Evolutionary conservation across 53 echinoderm and acorn worm genomes (phyloP).

Genomic region (Crossaster papposus): DNA sequence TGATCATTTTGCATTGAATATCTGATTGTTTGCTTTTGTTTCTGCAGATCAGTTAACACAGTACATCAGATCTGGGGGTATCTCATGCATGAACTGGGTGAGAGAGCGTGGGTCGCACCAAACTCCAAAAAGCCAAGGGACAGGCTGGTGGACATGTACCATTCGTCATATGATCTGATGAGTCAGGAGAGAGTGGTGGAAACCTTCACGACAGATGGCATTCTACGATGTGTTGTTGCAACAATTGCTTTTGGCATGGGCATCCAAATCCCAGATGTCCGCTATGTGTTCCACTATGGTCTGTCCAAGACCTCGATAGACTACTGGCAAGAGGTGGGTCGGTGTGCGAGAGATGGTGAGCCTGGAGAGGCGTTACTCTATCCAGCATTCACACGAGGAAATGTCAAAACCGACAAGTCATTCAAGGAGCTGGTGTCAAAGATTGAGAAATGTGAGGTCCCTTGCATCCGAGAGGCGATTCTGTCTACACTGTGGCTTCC

Average conservation of each 20-base stretch:
- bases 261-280: neutral
- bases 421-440: neutral
- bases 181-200: constrained; percentile 13
- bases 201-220: neutral
- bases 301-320: neutral
- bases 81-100: too few relatives aligned
- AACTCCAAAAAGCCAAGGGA: too few relatives aligned
- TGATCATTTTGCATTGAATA: too few relatives aligned
- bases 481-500: neutral
- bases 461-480: neutral
- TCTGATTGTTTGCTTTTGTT: too few relatives aligned
- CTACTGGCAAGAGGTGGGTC: constrained; percentile 12
- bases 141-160: constrained; percentile 24
- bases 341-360: neutral
- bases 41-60: too few relatives aligned
- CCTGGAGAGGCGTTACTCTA: neutral
- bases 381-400: neutral
- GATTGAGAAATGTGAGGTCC: neutral
- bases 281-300: constrained; percentile 5
- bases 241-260: constrained; percentile 18
- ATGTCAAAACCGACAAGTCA: neutral
- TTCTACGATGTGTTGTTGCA: neutral
- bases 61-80: too few relatives aligned
- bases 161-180: neutral
- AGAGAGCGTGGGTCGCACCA: too few relatives aligned